Evolutionary conservation across 2,797 vertebrate species (phyloP), one percentile per base, ranked within the genome.

Genomic region (Hapalemur alaotrensis): DNA sequence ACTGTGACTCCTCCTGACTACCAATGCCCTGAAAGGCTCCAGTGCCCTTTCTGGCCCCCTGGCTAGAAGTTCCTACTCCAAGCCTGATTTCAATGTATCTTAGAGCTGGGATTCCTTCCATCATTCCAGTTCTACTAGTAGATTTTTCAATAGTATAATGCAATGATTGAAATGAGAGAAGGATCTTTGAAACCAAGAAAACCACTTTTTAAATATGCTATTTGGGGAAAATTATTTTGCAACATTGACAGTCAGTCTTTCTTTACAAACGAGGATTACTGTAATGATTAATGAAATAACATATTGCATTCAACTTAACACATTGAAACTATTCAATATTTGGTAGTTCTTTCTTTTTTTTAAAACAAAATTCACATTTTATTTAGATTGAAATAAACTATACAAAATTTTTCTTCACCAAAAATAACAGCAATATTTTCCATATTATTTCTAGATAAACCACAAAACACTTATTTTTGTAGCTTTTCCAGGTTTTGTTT

Each of bases 31-130:
- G 8, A 4, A 46, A 10, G 28, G 15, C 11, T 14, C 38, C 43
- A 63, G 2, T 10, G n/a, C 22, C 46, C 32, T 25, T 72, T 78
- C n/a, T 2, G 17, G 6, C 2, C 25, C 35, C 14, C 9, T 38
- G 23, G 1, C 25, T 30, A 4, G 82, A 18, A 30, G 48, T 12
- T 28, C 8, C 15, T 22, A 11, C 28, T 35, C 11, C 12, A 54
- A 32, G 12, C 4, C 35, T 54, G 3, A 4, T 46, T 1, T 0
- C 41, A 7, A 0, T 0, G 5, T 13, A 3, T 7, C 54, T 90
- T 48, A 83, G 30, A 86, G 41, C 12, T 57, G 2, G 4, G 25
- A n/a, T n/a, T 17, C 28, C 38, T 72, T 20, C 20, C 14, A 17
- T 20, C 15, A 46, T 14, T 12, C 30, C 30, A 20, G 5, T 22